Evolutionary conservation across 1,140 invertebrate genomes (phyloP), one percentile per base, ranked within the genome.

Genomic region (Adelges cooleyi): DNA sequence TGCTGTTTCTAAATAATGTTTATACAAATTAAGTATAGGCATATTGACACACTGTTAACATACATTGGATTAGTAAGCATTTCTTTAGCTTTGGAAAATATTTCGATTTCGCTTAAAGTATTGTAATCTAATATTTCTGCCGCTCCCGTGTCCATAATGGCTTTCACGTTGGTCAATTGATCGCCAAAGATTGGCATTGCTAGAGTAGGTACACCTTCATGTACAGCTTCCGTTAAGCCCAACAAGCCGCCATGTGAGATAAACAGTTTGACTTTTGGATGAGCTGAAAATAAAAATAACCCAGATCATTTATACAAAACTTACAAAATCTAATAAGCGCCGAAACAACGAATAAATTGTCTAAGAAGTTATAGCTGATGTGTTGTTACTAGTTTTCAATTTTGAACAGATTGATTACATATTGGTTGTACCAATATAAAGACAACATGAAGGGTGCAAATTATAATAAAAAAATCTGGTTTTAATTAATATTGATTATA

Each of bases 171-270:
- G 17, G 74, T 71, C 40, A 69, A 70, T 70, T 83, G 83, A 68
- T 86, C 84, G 3, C 74, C 76, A 40, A 80, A 77, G 8, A 86
- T 71, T 9, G 84, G 84, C 53, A 85, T 75, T 25, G 77, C 79
- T 54, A 86, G 71, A 27, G 84, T 75, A 1, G 84, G 82, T 8
- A 81, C 78, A 6, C 76, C 78, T 36, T 76, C 77, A 29, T 80
- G 76, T 11, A 84, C 69, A 0, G 80, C 77, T 71, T 86, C 84
- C 67, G 78, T 74, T 1, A 77, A 72, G 25, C 82, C 81, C n/a
- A 83, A 74, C 15, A 81, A 73, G 0, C 84, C 84, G 51, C 82
- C 82, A 68, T 85, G 82, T 6, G 79, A 82, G n/a, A 86, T 80
- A 68, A 86, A 85, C 2, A 82, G 56, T 68, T 78, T 78, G 1